A percentile compares a stretch with the other conserved stretches of the same genome.
These are phyloP conservation scores for Nixonia krombeini DNA, from an alignment of 1,140 invertebrate species.

Conservation along the genomic window DNA sequence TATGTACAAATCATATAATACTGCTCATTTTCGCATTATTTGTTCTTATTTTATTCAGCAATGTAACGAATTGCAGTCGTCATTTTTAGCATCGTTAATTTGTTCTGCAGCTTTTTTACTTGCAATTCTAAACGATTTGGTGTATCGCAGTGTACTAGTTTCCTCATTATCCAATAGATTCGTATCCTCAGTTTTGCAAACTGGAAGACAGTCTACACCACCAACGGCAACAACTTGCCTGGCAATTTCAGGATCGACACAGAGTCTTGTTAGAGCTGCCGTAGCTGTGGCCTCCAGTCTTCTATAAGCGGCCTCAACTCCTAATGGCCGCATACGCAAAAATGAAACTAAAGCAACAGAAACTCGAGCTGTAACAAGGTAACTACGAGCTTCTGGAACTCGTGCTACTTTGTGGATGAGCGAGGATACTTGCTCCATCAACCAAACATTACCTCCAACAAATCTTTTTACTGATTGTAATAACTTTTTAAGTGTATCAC, in stretches of 20 bases:
- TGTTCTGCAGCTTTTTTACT: constrained; percentile 71
- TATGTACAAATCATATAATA: too few relatives aligned
- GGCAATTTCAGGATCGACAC: constrained; percentile 80
- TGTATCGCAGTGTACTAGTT: constrained; percentile 69
- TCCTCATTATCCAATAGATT: constrained; percentile 66
- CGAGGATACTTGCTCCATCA: constrained; percentile 86
- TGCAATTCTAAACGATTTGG: constrained; percentile 72
- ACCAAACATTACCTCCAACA: constrained; percentile 60
- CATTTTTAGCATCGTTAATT: constrained; percentile 76
- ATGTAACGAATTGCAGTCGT: constrained; percentile 70
- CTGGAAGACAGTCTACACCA: constrained; percentile 79
- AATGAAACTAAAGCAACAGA: constrained; percentile 84
- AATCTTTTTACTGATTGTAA: constrained; percentile 70
- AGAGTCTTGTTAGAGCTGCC: constrained; percentile 86
- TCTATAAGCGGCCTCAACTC: constrained; percentile 78
- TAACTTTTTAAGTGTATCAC: constrained; percentile 72
- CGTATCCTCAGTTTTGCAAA: constrained; percentile 78
- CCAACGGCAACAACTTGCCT: constrained; percentile 82
- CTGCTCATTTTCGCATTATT: too few relatives aligned
- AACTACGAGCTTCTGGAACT: constrained; percentile 74
- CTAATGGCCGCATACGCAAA: constrained; percentile 77
- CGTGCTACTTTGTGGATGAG: constrained; percentile 86
- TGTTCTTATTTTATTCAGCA: too few relatives aligned
- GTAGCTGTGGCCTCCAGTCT: constrained; percentile 87
- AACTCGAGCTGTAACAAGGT: constrained; percentile 76